These are phyloP conservation scores for Cataglyphis altisquamis DNA, from an alignment of 2,888 invertebrate genomes.

Conservation along the genomic window DNA sequence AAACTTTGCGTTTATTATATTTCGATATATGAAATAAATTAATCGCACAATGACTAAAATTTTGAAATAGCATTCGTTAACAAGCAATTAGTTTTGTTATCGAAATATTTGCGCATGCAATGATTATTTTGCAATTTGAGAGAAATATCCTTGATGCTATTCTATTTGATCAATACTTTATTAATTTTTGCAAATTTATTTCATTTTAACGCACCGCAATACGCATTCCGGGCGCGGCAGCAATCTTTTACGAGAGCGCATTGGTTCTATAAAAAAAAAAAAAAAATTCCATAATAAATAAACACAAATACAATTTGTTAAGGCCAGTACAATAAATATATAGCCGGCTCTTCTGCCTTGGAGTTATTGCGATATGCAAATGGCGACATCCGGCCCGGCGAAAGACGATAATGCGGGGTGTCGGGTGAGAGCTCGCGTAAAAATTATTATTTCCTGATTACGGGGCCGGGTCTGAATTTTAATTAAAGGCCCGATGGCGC, in stretches of 20 bases:
- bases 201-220: not conserved
- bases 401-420: constrained; percentile 60
- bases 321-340: constrained; percentile 3
- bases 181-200: constrained; percentile 20
- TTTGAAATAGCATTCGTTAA: constrained; percentile 42
- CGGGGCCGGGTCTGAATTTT: constrained; percentile 69
- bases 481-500: constrained; percentile 70
- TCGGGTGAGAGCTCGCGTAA: constrained; percentile 54
- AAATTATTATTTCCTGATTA: constrained; percentile 74
- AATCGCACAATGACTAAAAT: constrained; percentile 10
- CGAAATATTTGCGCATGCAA: constrained; percentile 23
- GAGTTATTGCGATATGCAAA: constrained; percentile 60
- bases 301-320: constrained; percentile 8
- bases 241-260: not conserved
- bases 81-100: constrained; percentile 35
- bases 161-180: not conserved
- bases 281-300: constrained; percentile 12
- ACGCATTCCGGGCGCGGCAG: not conserved
- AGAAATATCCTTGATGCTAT: not conserved
- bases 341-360: constrained; percentile 22
- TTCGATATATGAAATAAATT: not conserved
- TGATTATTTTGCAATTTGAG: constrained; percentile 21
- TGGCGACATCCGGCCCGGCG: constrained; percentile 33
- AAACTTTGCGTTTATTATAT: not conserved
- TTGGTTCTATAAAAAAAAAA: not conserved